These are phyloP conservation scores for Philaethria dido DNA, from an alignment of 2,888 invertebrate species.

Conservation along the genomic window DNA sequence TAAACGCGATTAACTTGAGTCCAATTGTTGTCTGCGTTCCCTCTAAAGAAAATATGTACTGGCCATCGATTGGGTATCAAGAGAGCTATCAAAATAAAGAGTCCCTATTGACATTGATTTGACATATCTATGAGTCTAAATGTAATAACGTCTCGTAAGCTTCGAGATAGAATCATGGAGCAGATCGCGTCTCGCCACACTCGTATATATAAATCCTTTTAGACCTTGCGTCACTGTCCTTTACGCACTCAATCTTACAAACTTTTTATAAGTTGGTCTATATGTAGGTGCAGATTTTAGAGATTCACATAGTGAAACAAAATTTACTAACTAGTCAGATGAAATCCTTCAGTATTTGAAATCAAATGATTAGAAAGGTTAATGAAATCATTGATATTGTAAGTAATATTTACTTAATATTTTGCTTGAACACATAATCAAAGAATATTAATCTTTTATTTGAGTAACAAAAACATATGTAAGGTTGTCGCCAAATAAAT, in stretches of 20 bases:
- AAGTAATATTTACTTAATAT: too few species aligned
- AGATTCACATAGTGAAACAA: not conserved
- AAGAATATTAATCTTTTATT: not conserved
- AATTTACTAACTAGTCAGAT: not conserved
- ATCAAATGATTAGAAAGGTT: not conserved
- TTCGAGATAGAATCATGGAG: constrained; percentile 47
- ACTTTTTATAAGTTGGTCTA: constrained; percentile 53
- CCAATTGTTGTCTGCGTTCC: constrained; percentile 39
- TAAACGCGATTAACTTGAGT: constrained; percentile 33
- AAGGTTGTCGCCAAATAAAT: constrained; percentile 1
- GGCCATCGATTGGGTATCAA: constrained; percentile 44
- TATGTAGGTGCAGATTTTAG: constrained; percentile 35
- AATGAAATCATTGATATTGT: not conserved
- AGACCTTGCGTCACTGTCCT: constrained; percentile 55
- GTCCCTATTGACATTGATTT: constrained; percentile 49
- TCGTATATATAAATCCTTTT: constrained; percentile 64
- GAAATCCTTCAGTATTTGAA: not conserved
- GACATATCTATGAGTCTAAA: constrained; percentile 52
- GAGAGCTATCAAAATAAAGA: constrained; percentile 50
- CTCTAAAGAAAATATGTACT: constrained; percentile 44
- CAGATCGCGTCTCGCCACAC: constrained; percentile 54
- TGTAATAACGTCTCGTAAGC: constrained; percentile 50
- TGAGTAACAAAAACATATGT: constrained; percentile 10
- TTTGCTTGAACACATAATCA: not conserved
- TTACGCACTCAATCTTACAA: constrained; percentile 58